Base-by-base conservation (phyloP, 2,113 vertebrate genomes). In the Micromys minutus region DNA sequence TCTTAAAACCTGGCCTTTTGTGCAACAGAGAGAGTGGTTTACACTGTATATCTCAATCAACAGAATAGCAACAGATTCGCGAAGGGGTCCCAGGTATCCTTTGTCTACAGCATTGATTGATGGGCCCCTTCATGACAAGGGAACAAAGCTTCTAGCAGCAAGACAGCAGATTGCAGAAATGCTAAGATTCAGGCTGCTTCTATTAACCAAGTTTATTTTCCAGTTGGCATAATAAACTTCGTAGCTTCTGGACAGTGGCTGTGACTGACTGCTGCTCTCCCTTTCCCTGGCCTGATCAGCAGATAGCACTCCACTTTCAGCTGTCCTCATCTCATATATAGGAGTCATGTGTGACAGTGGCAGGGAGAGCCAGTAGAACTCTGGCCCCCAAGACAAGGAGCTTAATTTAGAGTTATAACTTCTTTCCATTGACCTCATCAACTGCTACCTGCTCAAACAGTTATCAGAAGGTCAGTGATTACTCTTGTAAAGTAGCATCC, bases 191-290 rank as follows among this genome's bases (percentile, higher is more conserved):
- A 67, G 45, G 13, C 29, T 59, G 34, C 50, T 52, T 88, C 81
- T 34, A n/a, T 61, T 72, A 52, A 72, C 65, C 31, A 79, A 39
- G 21, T 50, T 55, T 65, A 83, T 45, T 69, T 88, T 69, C 67
- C 31, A 63, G 36, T 1, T 26, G 61, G 52, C 10, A 76, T 15
- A 2, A 76, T 55, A 71, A 16, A 65, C 24, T 57, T 11, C 42
- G 52, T 9, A 71, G 55, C 29, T 81, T 31, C 7, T 3, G 9
- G 7, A 22, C 21, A 21, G 7, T 34, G 24, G 5, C 0, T 3
- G 16, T 29, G 55, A 3, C 63, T 29, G 55, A 3, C 63, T 79
- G 15, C 39, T 7, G 52, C 31, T 19, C 10, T 75, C 42, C 69
- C 47, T 36, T 39, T 52, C n/a, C 34, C 42, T 36, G n/a, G 6